These are phyloP conservation scores for Diadumene lineata DNA, from an alignment of 92 coral and sea anemone genomes.

Conservation along the genomic window DNA sequence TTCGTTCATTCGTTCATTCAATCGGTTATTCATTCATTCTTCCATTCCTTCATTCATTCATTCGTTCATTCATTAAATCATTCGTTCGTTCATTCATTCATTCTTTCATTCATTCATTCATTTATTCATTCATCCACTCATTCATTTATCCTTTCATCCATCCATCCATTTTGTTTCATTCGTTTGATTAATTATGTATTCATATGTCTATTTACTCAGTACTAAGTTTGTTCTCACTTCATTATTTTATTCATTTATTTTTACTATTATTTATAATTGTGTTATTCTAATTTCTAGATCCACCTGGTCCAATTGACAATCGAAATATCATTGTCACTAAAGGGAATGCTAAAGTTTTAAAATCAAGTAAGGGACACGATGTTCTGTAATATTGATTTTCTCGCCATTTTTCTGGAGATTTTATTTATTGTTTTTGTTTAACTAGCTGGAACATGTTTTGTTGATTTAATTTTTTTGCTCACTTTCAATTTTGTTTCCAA, in stretches of 20 bases:
- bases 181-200: too few relatives aligned
- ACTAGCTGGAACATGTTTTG: not conserved
- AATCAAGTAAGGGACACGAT: slow-evolving; percentile 55
- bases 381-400: not conserved
- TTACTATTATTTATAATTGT: not conserved
- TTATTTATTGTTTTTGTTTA: not conserved
- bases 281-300: slow-evolving; percentile 52
- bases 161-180: too few relatives aligned
- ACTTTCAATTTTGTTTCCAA: not conserved
- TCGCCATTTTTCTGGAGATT: not conserved
- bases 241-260: not conserved
- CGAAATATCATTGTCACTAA: slow-evolving; percentile 59
- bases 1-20: too few relatives aligned
- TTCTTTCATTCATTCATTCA: too few relatives aligned
- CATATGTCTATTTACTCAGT: too few relatives aligned
- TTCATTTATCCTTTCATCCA: too few relatives aligned
- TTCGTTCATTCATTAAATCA: too few relatives aligned
- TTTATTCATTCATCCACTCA: too few relatives aligned
- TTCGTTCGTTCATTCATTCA: too few relatives aligned
- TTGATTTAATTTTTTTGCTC: not conserved
- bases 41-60: too few relatives aligned
- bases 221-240: too few relatives aligned
- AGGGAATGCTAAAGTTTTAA: slow-evolving; percentile 58
- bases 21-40: too few relatives aligned
- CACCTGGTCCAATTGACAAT: slow-evolving; percentile 95